Evolutionary conservation across 2,888 invertebrate species (phyloP).

Genomic region (Synanthedon formicaeformis): DNA sequence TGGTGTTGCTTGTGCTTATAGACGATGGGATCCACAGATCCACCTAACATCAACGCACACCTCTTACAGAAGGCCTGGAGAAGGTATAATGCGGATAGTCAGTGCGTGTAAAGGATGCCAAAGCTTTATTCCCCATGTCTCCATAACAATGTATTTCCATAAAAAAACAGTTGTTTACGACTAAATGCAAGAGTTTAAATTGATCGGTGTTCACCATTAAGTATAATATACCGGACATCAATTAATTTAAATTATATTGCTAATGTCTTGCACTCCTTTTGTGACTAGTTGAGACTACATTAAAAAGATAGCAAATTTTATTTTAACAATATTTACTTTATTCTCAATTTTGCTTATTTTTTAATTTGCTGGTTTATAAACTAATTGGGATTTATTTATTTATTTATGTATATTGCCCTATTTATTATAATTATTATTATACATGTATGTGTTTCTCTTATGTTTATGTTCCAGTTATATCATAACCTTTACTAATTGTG

Average conservation of each 20-base stretch:
- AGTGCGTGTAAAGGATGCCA: no score
- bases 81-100: constrained; percentile 5
- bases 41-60: neutral
- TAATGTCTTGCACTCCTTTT: no score
- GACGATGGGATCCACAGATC: neutral
- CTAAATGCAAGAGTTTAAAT: no score
- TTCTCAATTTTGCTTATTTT: neutral
- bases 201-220: no score
- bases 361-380: neutral
- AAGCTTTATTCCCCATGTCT: no score
- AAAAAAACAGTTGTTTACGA: no score
- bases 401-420: constrained; percentile 22
- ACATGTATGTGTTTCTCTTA: constrained; percentile 9
- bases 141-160: no score
- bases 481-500: neutral
- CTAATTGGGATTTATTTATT: constrained; percentile 12
- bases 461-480: constrained; percentile 15
- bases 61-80: no score
- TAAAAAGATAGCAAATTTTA: neutral
- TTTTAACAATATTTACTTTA: neutral
- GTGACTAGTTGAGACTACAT: neutral
- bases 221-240: no score
- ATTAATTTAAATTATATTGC: no score
- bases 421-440: constrained; percentile 11
- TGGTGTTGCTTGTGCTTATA: no score